Evolutionary conservation across 2,113 vertebrate genomes (phyloP).

Genomic region (Megalops atlanticus): DNA sequence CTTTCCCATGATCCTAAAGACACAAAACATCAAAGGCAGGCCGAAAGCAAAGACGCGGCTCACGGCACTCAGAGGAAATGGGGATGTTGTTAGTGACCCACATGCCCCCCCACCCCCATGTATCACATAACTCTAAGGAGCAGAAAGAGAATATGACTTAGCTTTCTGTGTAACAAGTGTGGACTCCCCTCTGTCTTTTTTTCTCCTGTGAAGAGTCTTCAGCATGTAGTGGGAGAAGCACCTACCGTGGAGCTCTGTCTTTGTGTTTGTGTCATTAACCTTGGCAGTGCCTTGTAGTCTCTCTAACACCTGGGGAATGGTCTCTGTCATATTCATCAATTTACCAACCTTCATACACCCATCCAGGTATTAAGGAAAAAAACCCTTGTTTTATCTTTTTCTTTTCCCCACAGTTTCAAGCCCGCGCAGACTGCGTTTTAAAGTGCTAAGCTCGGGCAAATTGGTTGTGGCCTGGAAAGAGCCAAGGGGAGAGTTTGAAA

Average conservation of each 20-base stretch:
- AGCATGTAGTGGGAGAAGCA: background rate
- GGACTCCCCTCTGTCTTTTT: slow-evolving; percentile 10
- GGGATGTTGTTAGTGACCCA: slow-evolving; percentile 17
- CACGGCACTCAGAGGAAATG: background rate
- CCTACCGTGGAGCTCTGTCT: background rate
- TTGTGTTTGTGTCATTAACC: slow-evolving; percentile 28
- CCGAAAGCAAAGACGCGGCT: background rate
- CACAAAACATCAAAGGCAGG: slow-evolving; percentile 21
- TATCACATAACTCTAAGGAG: background rate
- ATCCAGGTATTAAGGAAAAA: slow-evolving; percentile 23
- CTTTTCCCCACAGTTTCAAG: slow-evolving; percentile 63
- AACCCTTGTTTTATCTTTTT: slow-evolving; percentile 34
- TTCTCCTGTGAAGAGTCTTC: background rate
- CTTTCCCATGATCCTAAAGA: background rate
- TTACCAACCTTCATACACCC: background rate
- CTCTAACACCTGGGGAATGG: background rate
- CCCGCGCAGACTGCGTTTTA: slow-evolving; percentile 71
- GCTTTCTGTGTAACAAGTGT: slow-evolving; percentile 11
- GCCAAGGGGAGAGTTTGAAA: slow-evolving; percentile 72
- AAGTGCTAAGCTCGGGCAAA: slow-evolving; percentile 62
- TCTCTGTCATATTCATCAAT: slow-evolving; percentile 5
- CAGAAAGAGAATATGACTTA: slow-evolving; percentile 19
- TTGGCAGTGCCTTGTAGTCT: background rate
- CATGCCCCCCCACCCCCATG: background rate
- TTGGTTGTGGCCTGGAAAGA: slow-evolving; percentile 71